Evolutionary conservation across 2,113 vertebrate species (phyloP), one percentile per base, ranked within the genome.

Genomic region (Urocynchramus pylzowi): DNA sequence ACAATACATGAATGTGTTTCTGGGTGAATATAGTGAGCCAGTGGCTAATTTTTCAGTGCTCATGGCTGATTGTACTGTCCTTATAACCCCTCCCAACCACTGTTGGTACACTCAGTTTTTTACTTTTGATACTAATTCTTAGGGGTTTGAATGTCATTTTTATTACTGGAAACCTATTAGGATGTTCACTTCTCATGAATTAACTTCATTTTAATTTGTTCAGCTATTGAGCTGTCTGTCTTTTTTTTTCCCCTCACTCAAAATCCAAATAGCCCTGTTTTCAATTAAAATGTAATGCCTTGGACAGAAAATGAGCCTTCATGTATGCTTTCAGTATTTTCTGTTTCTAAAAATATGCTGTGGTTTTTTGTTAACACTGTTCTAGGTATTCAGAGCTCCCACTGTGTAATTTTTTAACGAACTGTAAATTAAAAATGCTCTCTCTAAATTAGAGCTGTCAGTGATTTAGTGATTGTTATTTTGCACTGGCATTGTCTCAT

Each of bases 61-160:
- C 6, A 2, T 64, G 61, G 30, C 53, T 79, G 26, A n/a, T 9
- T 45, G 26, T 64, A 35, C 26, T 89, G 53, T 84, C 16, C 12
- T 30, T 31, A 23, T 64, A 86, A 69, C 14, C 1, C 6, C 30
- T 69, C 16, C 16, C 14, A 33, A 27, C 28, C 76, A 26, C 39
- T 52, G 2, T 42, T 60, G 71, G 44, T 41, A 45, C 8, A 14
- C 10, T 57, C n/a, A 21, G 5, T 56, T 21, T 80, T 86, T 60
- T 80, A 56, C n/a, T 80, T 93, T 47, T 60, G 59, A 57, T 79
- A 56, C 28, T 7, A 27, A 0, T 64, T 50, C 31, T 56, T 52
- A 15, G 9, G 14, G 13, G 1, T 69, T 76, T 65, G 17, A 6
- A 35, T 84, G 22, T 52, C 0, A 0, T 50, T 59, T 79, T 42